Conservation (phyloP, 2,113 vertebrate species). For the Oryzias javanicus region DNA sequence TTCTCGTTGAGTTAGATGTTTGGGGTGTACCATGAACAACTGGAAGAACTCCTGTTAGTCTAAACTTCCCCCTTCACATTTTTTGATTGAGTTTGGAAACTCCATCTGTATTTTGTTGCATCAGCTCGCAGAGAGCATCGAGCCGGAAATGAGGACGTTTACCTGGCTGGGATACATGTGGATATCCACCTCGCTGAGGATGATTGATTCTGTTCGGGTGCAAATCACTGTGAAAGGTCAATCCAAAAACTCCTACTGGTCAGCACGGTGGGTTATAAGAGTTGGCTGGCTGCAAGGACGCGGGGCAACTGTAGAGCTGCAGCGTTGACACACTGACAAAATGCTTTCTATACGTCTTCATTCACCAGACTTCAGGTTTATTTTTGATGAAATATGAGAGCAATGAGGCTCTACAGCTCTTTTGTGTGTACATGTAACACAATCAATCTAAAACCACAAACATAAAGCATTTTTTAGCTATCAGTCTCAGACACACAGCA, state of each 20-base stretch:
- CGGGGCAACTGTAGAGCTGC: slow-evolving; percentile 17
- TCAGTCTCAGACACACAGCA: not conserved
- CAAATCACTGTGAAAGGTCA: slow-evolving; percentile 42
- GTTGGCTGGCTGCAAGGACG: slow-evolving; percentile 13
- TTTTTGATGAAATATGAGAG: not conserved
- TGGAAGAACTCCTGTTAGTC: too few relatives aligned
- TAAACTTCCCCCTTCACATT: slow-evolving; percentile 21
- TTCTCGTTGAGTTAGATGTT: not conserved
- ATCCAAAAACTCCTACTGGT: slow-evolving; percentile 47
- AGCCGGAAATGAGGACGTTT: not conserved
- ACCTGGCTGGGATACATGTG: slow-evolving; percentile 40
- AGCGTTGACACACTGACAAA: slow-evolving; percentile 35
- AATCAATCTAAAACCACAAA: too few relatives aligned
- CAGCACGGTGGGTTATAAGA: slow-evolving; percentile 44
- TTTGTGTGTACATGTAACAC: not conserved
- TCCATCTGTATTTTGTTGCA: slow-evolving; percentile 16
- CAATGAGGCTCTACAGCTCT: not conserved
- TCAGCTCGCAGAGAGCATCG: slow-evolving; percentile 4
- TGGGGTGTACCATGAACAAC: not conserved
- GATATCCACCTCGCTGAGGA: slow-evolving; percentile 17
- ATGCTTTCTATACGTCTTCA: slow-evolving; percentile 14
- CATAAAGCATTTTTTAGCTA: too few relatives aligned
- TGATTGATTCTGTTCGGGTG: slow-evolving; percentile 32
- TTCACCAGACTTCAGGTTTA: slow-evolving; percentile 9
- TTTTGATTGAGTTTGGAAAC: slow-evolving; percentile 33